These are phyloP conservation scores for Harpalus rufipes DNA, from an alignment of 2,888 invertebrate species.

Conservation along the genomic window DNA sequence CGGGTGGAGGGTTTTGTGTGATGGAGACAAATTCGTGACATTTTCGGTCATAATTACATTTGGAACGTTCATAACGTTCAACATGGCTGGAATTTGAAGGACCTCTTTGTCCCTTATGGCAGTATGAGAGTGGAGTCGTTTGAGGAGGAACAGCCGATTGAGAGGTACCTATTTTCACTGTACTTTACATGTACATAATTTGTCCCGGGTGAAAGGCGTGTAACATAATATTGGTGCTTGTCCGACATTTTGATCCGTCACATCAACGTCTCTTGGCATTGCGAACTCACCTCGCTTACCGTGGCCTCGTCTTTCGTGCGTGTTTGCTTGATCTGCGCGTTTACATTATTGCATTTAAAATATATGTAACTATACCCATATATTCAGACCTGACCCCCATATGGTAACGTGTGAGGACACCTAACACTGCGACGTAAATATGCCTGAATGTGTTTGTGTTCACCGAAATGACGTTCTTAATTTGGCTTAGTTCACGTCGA, in stretches of 20 bases:
- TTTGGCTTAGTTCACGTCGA: conserved; percentile 62
- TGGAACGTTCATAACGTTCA: conserved; percentile 74
- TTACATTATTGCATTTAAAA: conserved; percentile 56
- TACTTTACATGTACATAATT: conserved; percentile 51
- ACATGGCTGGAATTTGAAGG: conserved; percentile 87
- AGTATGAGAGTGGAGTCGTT: conserved; percentile 85
- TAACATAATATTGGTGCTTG: conserved; percentile 68
- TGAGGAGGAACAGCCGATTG: conserved; percentile 81
- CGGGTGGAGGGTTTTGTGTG: conserved; percentile 63
- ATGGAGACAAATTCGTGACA: conserved; percentile 66
- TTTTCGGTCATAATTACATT: conserved; percentile 63
- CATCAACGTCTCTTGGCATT: conserved; percentile 66
- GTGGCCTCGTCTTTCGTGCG: conserved; percentile 72
- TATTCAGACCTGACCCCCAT: conserved; percentile 59
- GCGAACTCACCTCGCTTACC: conserved; percentile 71
- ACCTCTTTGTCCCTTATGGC: conserved; percentile 84
- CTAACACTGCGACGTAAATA: conserved; percentile 61
- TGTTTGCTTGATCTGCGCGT: conserved; percentile 61
- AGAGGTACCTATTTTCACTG: conserved; percentile 79
- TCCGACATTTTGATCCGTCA: conserved; percentile 72
- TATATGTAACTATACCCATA: conserved; percentile 59
- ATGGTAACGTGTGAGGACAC: conserved; percentile 61
- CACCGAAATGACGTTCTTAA: conserved; percentile 66
- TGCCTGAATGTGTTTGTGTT: conserved; percentile 60
- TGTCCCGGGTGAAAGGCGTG: conserved; percentile 62